Evolutionary conservation across 2,113 vertebrate species (phyloP), one percentile per base, ranked within the genome.

Genomic region (Podocnemis expansa): DNA sequence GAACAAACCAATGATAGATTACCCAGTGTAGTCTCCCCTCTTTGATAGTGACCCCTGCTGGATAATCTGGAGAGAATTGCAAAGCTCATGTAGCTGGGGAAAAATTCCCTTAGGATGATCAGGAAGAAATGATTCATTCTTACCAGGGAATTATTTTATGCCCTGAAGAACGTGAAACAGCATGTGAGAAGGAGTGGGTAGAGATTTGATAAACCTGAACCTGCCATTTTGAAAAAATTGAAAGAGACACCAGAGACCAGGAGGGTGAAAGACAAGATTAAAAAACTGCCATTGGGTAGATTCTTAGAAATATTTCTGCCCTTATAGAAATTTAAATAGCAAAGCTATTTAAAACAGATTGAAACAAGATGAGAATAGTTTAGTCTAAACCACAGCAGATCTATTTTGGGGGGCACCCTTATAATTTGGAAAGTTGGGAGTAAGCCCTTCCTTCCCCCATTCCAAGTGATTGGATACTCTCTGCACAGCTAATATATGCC

Each of bases 231-330:
- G 12, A 78, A 38, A 41, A 86, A 80, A 83, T 84, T 43, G 75
- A 91, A 84, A 82, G 84, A 52, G 14, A 27, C 67, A 82, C 38
- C 70, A 60, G 88, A 81, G 80, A 89, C 70, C 17, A 78, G 84
- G 82, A 47, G 55, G 41, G 90, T 75, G 34, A 19, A 16, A 43
- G 70, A 75, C 19, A 63, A 49, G 38, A 55, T 45, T 75, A 49
- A 93, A 14, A 47, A 54, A 11, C 16, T 76, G 14, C 0, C 1
- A 90, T 43, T 38, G 43, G 70, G 92, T 41, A 51, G n/a, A 19
- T 89, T 94, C 78, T 84, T 95, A 75, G 52, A 96, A 93, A 89
- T 91, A 84, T 47, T 92, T 95, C 63, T 85, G 78, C 2, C 24
- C 83, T 34, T 87, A 76, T 86, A n/a, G 22, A 89, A 19, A 41